These are phyloP conservation scores for Scleropages formosus DNA, from an alignment of 2,797 vertebrate genomes.

Conservation along the genomic window DNA sequence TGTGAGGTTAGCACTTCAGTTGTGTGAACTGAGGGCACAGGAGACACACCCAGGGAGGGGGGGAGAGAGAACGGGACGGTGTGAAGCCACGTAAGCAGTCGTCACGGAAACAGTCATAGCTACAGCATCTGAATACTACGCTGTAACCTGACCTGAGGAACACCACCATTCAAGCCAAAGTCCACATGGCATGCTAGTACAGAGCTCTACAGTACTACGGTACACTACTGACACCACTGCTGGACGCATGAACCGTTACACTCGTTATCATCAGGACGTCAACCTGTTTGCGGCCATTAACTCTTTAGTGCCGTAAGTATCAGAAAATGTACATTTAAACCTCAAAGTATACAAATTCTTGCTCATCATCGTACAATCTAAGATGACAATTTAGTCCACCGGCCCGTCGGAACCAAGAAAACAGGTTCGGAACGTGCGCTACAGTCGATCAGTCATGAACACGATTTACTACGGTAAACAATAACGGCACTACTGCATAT, in stretches of 20 bases:
- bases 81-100: not conserved
- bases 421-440: not conserved
- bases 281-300: not conserved
- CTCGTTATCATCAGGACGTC: not conserved
- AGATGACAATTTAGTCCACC: not conserved
- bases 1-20: conserved; percentile 20
- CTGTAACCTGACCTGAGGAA: not conserved
- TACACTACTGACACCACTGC: not conserved
- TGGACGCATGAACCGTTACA: conserved; percentile 3
- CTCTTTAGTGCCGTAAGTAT: not conserved
- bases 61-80: not conserved
- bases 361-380: not conserved
- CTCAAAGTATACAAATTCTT: not conserved
- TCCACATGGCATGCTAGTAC: not conserved
- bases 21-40: not conserved
- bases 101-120: not conserved
- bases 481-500: not conserved
- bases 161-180: conserved; percentile 4
- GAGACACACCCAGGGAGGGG: conserved; percentile 16
- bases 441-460: not conserved
- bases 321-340: not conserved
- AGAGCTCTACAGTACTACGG: not conserved
- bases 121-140: no score
- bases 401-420: not conserved
- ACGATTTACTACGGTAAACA: not conserved